These are phyloP conservation scores for Sander vitreus DNA, from an alignment of 2,113 vertebrate genomes.

Conservation along the genomic window DNA sequence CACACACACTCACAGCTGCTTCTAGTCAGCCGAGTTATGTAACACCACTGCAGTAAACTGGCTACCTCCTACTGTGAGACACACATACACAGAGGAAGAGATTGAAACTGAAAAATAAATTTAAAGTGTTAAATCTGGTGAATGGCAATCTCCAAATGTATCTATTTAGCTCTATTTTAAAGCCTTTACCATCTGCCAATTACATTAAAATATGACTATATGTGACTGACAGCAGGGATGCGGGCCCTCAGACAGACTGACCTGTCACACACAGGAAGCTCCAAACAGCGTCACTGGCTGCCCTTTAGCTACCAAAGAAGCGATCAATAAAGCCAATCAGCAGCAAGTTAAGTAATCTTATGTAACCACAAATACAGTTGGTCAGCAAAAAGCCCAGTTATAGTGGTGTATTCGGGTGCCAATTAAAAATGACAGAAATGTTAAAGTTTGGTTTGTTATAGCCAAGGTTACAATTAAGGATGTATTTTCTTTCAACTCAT, in stretches of 20 bases:
- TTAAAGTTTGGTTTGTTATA: not conserved
- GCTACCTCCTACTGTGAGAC: slow-evolving; percentile 38
- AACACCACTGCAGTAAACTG: slow-evolving; percentile 76
- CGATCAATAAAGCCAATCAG: slow-evolving; percentile 60
- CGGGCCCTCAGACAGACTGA: slow-evolving; percentile 26
- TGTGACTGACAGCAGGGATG: slow-evolving; percentile 49
- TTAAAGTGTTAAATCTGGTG: slow-evolving; percentile 15
- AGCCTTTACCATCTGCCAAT: not conserved
- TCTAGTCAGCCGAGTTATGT: slow-evolving; percentile 69
- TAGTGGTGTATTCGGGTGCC: not conserved
- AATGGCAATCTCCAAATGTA: not conserved
- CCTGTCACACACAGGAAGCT: slow-evolving; percentile 50
- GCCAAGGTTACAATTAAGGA: not conserved
- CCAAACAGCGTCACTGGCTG: slow-evolving; percentile 13
- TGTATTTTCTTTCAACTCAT: not conserved
- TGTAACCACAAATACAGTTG: slow-evolving; percentile 24
- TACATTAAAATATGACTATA: not conserved
- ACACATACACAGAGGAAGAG: slow-evolving; percentile 20
- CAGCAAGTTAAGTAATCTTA: slow-evolving; percentile 26
- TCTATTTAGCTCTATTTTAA: not conserved
- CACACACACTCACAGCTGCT: slow-evolving; percentile 45
- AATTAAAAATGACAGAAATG: not conserved
- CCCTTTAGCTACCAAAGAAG: slow-evolving; percentile 22
- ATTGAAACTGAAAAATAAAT: not conserved
- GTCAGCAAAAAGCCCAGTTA: not conserved